Percentiles rank a stretch among this genome's conserved stretches.
phyloP scores from a whole-genome alignment of 2,113 vertebrate species.

The Miniopterus natalensis region DNA sequence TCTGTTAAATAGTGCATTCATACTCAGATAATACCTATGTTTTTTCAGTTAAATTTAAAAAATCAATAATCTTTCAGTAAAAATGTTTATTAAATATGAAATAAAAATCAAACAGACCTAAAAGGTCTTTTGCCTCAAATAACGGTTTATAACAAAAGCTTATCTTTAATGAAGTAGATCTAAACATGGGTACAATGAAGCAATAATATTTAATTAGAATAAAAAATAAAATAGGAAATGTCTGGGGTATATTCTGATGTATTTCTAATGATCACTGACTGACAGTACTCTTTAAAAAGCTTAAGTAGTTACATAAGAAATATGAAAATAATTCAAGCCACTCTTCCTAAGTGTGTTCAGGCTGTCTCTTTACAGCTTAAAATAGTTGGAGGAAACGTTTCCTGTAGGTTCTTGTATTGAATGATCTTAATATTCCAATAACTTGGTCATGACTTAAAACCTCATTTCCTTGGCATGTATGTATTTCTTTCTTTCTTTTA shows the following conservation, averaged over 20 bases:
- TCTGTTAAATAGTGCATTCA: neutral
- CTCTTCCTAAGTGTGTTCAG: conserved; percentile 36
- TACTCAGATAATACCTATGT: neutral
- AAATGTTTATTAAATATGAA: conserved; percentile 52
- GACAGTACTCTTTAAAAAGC: conserved; percentile 7
- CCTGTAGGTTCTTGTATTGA: conserved; percentile 47
- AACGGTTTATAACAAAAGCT: conserved; percentile 47
- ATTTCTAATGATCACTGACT: conserved; percentile 13
- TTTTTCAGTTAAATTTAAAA: conserved; percentile 29
- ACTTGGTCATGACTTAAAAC: conserved; percentile 63
- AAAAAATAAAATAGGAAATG: neutral
- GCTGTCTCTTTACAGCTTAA: conserved; percentile 52
- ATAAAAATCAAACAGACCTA: conserved; percentile 46
- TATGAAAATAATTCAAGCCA: conserved; percentile 34
- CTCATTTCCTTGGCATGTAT: neutral
- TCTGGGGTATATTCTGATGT: neutral
- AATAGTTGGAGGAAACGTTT: conserved; percentile 42
- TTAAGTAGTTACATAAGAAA: conserved; percentile 53
- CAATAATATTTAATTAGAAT: conserved; percentile 33
- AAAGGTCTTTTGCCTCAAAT: conserved; percentile 44
- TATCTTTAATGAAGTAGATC: conserved; percentile 47
- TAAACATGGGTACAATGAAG: neutral
- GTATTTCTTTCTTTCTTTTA: neutral
- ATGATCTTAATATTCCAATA: conserved; percentile 42
- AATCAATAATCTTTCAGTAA: conserved; percentile 41